Evolutionary conservation across 2,888 invertebrate genomes (phyloP), one percentile per base, ranked within the genome.

Genomic region (Catocala fraxini): DNA sequence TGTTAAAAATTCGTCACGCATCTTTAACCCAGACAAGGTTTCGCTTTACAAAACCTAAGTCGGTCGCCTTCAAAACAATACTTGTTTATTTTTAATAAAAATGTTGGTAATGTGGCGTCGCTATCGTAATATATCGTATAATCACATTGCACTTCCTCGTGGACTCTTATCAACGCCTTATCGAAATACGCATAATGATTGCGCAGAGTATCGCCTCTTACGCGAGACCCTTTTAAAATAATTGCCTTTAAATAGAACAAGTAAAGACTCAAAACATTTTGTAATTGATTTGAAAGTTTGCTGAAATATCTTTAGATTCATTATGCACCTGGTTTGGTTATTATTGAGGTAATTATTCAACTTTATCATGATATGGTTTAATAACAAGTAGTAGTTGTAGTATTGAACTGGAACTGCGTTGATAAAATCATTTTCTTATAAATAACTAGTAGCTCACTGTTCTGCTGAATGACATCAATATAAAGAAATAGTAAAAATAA

Each of bases 131-230:
- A 71, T 51, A 68, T 57, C 76, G 75, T 51, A 25, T 58, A 59
- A 63, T 51, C 63, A 57, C 80, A 80, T 75, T 83, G 81, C 82
- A 84, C 79, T 89, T 90, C 89, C 89, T 86, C 83, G 86, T 89
- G 84, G 81, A 77, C 75, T 80, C 75, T 88, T 91, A 91, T 91
- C 88, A 80, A 54, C 42, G 58, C 65, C 77, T 89, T 90, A 91
- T 91, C 89, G 74, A 79, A 80, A 73, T 81, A 77, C 83, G 81
- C 80, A 82, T 79, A 80, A 76, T 77, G 84, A 86, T 87, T 88
- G 81, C 77, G 75, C 68, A 68, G 62, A 71, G 68, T 72, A 75
- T 70, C 68, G 68, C 61, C 68, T 66, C 73, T 71, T 42, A 25
- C 46, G 46, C 56, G 51, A 56, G 43, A 56, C 65, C 56, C 59